These are phyloP conservation scores for Porites australiensis DNA, from an alignment of 64 coral and sea anemone genomes.

Conservation along the genomic window DNA sequence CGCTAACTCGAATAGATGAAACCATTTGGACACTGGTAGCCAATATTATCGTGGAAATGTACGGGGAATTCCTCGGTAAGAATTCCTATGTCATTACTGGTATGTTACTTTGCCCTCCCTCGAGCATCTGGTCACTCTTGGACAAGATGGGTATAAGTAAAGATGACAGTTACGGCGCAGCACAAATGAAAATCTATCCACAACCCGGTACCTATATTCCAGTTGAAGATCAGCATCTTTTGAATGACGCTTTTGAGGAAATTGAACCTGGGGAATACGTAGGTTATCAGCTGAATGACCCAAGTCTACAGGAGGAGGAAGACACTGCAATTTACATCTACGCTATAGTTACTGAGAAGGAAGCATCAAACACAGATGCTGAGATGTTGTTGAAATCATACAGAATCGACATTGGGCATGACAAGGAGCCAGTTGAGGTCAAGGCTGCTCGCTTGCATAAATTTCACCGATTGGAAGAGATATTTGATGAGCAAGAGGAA, in stretches of 20 bases:
- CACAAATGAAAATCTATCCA: background rate
- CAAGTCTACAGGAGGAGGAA: constrained; percentile 62
- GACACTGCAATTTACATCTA: constrained; percentile 78
- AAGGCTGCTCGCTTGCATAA: constrained; percentile 67
- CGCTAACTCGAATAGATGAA: no score
- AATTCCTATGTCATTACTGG: constrained; percentile 26
- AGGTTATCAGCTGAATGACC: constrained; percentile 82
- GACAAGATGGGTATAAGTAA: constrained; percentile 38
- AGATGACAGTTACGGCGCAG: constrained; percentile 21
- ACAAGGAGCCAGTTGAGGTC: constrained; percentile 31
- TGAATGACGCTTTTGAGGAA: constrained; percentile 56
- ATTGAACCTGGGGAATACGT: constrained; percentile 85
- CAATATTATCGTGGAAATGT: constrained; percentile 52
- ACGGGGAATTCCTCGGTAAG: constrained; percentile 32
- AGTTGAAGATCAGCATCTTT: constrained; percentile 63
- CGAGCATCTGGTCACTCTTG: constrained; percentile 39
- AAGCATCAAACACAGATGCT: constrained; percentile 13
- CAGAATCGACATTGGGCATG: constrained; percentile 80
- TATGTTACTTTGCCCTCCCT: constrained; percentile 30
- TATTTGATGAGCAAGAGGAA: no score
- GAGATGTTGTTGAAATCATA: constrained; percentile 38
- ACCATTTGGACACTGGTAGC: background rate
- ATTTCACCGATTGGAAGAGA: constrained; percentile 57
- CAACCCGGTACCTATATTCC: constrained; percentile 73
- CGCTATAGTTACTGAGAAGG: constrained; percentile 69